Evolutionary conservation across 2,888 invertebrate species (phyloP).

Genomic region (Carpatolechia fugitivella): DNA sequence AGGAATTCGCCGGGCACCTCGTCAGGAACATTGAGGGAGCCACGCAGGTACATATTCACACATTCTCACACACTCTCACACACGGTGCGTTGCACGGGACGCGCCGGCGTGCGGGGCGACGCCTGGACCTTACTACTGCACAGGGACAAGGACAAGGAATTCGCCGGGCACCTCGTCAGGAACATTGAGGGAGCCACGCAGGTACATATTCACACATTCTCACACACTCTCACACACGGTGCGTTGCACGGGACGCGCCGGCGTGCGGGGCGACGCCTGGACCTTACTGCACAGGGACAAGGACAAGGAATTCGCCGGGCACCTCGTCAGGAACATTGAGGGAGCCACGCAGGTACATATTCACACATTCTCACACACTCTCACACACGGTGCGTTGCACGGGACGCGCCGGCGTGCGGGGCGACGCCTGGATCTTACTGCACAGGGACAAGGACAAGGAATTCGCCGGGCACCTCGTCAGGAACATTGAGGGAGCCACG

Average conservation of each 20-base stretch:
- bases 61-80: slow-evolving; percentile 99
- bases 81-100: slow-evolving; percentile 96
- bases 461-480: no score
- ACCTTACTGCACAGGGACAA: slow-evolving; percentile 85
- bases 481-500: no score
- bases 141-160: slow-evolving; percentile 94
- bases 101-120: slow-evolving; percentile 83
- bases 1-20: slow-evolving; percentile 97
- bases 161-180: slow-evolving; percentile 96
- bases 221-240: slow-evolving; percentile 99
- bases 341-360: slow-evolving; percentile 1
- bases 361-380: background rate
- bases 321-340: slow-evolving; percentile 92
- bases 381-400: slow-evolving; percentile 85
- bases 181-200: slow-evolving; percentile 79
- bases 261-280: slow-evolving; percentile 81
- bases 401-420: slow-evolving; percentile 86
- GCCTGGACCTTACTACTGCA: slow-evolving; percentile 83
- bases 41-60: no score
- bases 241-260: slow-evolving; percentile 94
- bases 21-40: slow-evolving; percentile 86
- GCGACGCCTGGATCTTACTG: slow-evolving; percentile 79
- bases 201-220: no score
- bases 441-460: no score
- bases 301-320: slow-evolving; percentile 98